Base-by-base conservation (phyloP, 2,888 invertebrate species). In the Apamea crenata region DNA sequence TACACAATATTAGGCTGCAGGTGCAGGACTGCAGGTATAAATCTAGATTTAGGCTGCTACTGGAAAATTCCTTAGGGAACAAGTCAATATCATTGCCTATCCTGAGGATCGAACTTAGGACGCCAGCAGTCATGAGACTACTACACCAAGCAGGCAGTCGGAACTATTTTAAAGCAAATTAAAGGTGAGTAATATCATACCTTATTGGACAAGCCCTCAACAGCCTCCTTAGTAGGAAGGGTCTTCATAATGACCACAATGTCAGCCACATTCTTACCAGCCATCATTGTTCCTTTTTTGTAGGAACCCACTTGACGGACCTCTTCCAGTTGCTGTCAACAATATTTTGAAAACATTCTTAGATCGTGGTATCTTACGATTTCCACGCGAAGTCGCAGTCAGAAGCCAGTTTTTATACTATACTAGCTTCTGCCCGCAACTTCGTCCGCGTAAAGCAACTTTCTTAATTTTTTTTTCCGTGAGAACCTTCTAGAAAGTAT, bases 241-340 rank as follows among this genome's bases (percentile, higher is more conserved):
- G 99, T 99, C 97, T 99, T 99, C 84, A 99, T 97, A 86, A 99
- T 99, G 2, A 99, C 99, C 3, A 99, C 99, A 87, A 99, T 98
- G 92, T 99, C 99, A 0, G 99, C 99, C 0, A 99, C 98, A 94
- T 99, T 99, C 94, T 99, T 99, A 5, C 99, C 99, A 0, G 99
- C 98, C 93, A 99, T 98, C 98, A 99, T 99, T 0, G 99, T 99
- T 8, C 99, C 99, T 93, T 99, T 99, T 95, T 99, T 99, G 95
- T 99, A 99, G 0, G 99, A 99, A 0, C 99, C 99, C n/a, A 99
- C 99, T 96, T 99, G 99, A 3, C 99, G 97, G 0, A 99, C 99
- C 95, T 99, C 99, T 93, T 96, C 96, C 0, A 97, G 84, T 94
- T 96, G 97, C 97, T 97, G 77, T 53, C 59, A 61, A 81, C 7